A percentile compares a stretch with the other conserved stretches of the same genome.
phyloP scores from a whole-genome alignment of 2,113 vertebrate species.

The Pycnonotus jocosus region DNA sequence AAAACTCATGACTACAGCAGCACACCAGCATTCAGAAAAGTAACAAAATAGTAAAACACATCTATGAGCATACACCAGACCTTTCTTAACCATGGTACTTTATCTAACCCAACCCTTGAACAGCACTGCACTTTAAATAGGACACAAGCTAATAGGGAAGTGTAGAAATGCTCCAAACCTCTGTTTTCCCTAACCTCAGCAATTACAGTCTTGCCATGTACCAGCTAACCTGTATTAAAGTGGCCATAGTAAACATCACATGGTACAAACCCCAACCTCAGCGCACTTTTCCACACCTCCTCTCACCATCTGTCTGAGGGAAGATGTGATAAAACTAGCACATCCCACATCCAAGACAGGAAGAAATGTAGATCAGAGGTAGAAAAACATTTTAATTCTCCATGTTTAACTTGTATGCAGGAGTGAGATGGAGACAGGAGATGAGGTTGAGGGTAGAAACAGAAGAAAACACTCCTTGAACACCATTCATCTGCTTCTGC shows the following conservation, averaged over 20 bases:
- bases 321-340: neutral
- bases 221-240: neutral
- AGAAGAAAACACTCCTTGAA: neutral
- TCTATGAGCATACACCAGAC: neutral
- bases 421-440: neutral
- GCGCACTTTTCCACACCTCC: neutral
- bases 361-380: neutral
- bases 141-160: neutral
- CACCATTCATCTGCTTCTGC: neutral
- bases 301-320: neutral
- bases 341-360: neutral
- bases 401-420: neutral
- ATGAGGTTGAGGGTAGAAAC: neutral
- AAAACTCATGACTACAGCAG: neutral
- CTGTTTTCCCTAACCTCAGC: neutral
- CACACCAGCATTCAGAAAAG: neutral
- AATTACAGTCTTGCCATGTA: neutral
- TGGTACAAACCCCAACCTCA: neutral
- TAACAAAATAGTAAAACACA: neutral
- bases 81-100: neutral
- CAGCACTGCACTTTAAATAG: neutral
- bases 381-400: neutral
- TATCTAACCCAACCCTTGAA: neutral
- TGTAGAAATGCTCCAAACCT: neutral
- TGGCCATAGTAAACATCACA: neutral